phyloP scores from a whole-genome alignment of 2,113 vertebrate genomes.

The Desmodus rotundus region DNA sequence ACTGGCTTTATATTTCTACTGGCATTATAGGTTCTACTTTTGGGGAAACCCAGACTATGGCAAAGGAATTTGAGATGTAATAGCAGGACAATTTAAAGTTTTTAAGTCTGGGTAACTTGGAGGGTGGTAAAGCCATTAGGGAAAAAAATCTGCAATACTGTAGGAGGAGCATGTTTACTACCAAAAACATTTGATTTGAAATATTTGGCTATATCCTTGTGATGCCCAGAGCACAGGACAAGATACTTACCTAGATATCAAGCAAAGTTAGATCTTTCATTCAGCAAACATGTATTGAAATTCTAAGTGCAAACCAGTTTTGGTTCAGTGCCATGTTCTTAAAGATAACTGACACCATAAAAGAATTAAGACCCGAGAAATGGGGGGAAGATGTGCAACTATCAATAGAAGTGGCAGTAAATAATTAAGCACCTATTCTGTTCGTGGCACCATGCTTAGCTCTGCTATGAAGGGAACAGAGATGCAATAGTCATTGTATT shows the following conservation, averaged over 20 bases:
- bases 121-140: background rate
- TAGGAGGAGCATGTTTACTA: background rate
- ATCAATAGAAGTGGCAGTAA: background rate
- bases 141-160: background rate
- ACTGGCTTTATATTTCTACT: background rate
- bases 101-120: background rate
- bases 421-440: background rate
- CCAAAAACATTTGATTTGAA: background rate
- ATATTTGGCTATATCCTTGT: background rate
- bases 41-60: background rate
- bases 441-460: background rate
- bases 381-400: background rate
- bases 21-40: background rate
- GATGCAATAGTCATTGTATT: background rate
- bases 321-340: background rate
- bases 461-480: background rate
- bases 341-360: background rate
- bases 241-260: background rate
- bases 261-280: conserved; percentile 5
- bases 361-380: conserved; percentile 25
- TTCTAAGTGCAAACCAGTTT: background rate
- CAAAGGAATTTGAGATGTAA: background rate
- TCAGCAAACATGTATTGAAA: background rate
- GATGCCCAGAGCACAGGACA: background rate
- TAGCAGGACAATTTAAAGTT: background rate